These are phyloP conservation scores for Phoenicopterus ruber DNA, from an alignment of 2,113 vertebrate genomes.

Conservation along the genomic window DNA sequence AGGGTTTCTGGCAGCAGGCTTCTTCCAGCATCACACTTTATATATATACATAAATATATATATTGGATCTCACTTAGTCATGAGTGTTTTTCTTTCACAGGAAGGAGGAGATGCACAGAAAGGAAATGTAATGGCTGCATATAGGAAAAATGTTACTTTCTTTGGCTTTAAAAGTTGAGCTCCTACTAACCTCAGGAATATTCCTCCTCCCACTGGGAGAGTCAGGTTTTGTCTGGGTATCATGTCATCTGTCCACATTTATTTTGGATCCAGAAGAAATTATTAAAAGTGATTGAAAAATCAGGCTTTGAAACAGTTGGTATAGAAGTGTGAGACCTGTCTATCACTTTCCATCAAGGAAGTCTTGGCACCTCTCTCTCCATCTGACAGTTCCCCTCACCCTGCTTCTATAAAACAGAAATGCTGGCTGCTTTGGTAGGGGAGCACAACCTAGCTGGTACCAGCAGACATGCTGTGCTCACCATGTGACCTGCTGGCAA, in stretches of 20 bases:
- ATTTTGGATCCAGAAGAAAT: slow-evolving; percentile 47
- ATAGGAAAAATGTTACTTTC: slow-evolving; percentile 61
- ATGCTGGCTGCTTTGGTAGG: background rate
- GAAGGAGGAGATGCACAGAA: slow-evolving; percentile 51
- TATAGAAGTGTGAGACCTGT: slow-evolving; percentile 46
- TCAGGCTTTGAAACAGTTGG: slow-evolving; percentile 46
- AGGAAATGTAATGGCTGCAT: slow-evolving; percentile 59
- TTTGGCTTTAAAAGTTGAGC: slow-evolving; percentile 62
- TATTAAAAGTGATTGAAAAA: slow-evolving; percentile 66
- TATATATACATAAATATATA: slow-evolving; percentile 31
- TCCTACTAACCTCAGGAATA: slow-evolving; percentile 48
- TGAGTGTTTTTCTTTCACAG: slow-evolving; percentile 44
- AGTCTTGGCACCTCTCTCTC: background rate
- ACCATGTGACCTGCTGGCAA: background rate
- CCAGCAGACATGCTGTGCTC: background rate
- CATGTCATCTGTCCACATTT: slow-evolving; percentile 58
- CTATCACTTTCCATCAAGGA: slow-evolving; percentile 40
- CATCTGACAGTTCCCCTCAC: slow-evolving; percentile 2
- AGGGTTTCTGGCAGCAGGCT: slow-evolving; percentile 55
- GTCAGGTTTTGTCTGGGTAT: slow-evolving; percentile 64
- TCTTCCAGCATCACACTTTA: slow-evolving; percentile 36
- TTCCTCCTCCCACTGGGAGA: slow-evolving; percentile 47
- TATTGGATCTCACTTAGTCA: slow-evolving; percentile 26
- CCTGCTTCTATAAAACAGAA: background rate
- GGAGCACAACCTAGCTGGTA: background rate